Conservation (phyloP, 2,797 vertebrate species). For the Channallabes apus region DNA sequence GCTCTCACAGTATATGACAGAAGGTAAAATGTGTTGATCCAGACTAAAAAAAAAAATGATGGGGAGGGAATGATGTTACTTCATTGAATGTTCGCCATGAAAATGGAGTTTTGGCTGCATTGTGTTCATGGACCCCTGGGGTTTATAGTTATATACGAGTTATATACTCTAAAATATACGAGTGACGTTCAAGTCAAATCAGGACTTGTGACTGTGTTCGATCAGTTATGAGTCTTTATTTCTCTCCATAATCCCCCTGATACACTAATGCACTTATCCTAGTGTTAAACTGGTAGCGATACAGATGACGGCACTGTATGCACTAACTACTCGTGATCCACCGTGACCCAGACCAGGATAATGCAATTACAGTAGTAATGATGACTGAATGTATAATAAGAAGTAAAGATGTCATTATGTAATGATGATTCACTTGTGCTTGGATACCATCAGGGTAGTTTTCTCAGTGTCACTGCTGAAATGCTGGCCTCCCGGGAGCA, state of each 20-base stretch:
- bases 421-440: too few relatives aligned
- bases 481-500: too few relatives aligned
- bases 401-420: background rate
- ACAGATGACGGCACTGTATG: background rate
- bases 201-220: too few relatives aligned
- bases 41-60: background rate
- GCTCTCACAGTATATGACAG: too few relatives aligned
- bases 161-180: too few relatives aligned
- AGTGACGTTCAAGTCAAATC: too few relatives aligned
- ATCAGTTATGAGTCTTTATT: too few relatives aligned
- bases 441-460: too few relatives aligned
- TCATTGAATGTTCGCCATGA: background rate
- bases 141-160: background rate
- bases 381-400: background rate
- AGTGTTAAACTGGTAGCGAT: background rate
- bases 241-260: too few relatives aligned
- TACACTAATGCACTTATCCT: too few relatives aligned
- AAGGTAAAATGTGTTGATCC: background rate
- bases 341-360: background rate
- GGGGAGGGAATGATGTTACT: background rate
- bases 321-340: background rate
- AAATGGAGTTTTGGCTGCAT: slow-evolving; percentile 7
- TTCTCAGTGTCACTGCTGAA: too few relatives aligned
- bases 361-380: background rate
- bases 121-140: background rate